Evolutionary conservation across 2,113 vertebrate genomes (phyloP).

Genomic region (Limanda limanda): DNA sequence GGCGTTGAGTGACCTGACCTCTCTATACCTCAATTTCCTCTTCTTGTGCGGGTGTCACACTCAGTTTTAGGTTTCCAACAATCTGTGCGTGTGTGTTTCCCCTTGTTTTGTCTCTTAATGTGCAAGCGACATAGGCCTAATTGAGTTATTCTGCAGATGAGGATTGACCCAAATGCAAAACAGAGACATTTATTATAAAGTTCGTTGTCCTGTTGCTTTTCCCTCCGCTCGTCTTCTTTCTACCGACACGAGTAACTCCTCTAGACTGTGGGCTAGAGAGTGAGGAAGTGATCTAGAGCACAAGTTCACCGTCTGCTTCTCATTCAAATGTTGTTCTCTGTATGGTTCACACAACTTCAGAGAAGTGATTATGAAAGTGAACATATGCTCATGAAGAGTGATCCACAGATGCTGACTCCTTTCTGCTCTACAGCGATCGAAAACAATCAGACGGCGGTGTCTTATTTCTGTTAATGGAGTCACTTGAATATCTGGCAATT

Average conservation of each 20-base stretch:
- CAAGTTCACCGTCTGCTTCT: slow-evolving; percentile 5
- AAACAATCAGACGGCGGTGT: too few relatives aligned
- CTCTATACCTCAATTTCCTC: not conserved
- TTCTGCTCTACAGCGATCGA: too few relatives aligned
- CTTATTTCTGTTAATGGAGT: too few relatives aligned
- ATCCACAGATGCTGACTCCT: too few relatives aligned
- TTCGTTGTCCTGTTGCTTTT: not conserved
- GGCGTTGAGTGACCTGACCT: not conserved
- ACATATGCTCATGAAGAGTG: too few relatives aligned
- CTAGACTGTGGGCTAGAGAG: slow-evolving; percentile 21
- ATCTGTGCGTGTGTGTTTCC: too few relatives aligned
- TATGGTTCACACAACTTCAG: not conserved
- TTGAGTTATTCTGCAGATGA: not conserved
- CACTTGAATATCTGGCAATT: too few relatives aligned
- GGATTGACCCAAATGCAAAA: too few relatives aligned
- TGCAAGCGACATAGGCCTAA: not conserved
- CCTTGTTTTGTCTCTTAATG: not conserved
- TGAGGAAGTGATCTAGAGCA: slow-evolving; percentile 31
- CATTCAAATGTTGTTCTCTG: not conserved
- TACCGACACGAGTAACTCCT: slow-evolving; percentile 31
- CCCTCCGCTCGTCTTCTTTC: slow-evolving; percentile 8
- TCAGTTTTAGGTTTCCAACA: not conserved
- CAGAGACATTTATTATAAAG: too few relatives aligned
- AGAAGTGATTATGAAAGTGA: too few relatives aligned
- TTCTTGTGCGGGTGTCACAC: not conserved